Conservation (phyloP, 2,797 vertebrate genomes). For the Crax fasciolata region DNA sequence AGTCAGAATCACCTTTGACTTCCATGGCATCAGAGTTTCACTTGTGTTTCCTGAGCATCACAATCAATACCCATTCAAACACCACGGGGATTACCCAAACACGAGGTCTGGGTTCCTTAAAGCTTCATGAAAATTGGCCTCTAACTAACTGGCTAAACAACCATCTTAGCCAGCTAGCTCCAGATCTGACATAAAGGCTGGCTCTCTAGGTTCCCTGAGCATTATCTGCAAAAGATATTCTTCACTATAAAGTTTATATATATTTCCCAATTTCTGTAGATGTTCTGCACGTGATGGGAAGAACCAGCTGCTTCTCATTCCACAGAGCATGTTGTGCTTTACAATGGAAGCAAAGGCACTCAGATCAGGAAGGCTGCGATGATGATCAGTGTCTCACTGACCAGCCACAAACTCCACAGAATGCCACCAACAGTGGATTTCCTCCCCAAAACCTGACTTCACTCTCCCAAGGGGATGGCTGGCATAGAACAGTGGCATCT, state of each 20-base stretch:
- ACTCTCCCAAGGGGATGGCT: background rate
- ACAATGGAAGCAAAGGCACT: background rate
- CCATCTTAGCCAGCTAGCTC: background rate
- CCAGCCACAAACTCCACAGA: background rate
- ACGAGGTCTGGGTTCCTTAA: background rate
- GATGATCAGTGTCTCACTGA: background rate
- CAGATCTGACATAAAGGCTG: conserved; percentile 43
- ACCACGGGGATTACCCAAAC: conserved; percentile 28
- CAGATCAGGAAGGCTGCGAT: background rate
- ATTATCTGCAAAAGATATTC: background rate
- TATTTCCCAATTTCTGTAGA: background rate
- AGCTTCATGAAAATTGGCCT: background rate
- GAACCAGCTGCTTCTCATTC: background rate
- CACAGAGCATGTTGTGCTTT: background rate
- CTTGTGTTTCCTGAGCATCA: background rate
- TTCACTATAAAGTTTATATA: background rate
- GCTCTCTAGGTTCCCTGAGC: background rate
- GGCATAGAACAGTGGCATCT: background rate
- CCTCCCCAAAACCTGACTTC: background rate
- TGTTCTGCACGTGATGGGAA: background rate
- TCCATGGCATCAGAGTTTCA: background rate
- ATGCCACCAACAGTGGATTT: background rate
- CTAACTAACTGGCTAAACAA: background rate
- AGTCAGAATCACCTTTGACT: background rate
- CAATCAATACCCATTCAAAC: background rate